Evolutionary conservation across 2,797 vertebrate genomes (phyloP).

Genomic region (Naso thynnoides): DNA sequence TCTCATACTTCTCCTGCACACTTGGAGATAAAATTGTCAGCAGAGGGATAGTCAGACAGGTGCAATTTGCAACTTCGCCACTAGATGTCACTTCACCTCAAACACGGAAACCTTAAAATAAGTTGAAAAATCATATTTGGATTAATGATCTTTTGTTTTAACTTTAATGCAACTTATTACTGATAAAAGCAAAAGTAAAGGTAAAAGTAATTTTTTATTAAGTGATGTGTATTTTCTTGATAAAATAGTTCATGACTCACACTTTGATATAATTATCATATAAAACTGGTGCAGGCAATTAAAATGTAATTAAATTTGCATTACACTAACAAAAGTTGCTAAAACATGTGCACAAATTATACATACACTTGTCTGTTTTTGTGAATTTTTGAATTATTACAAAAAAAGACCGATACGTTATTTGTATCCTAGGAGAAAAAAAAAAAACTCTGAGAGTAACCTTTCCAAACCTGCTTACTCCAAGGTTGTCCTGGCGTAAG

Average conservation of each 20-base stretch:
- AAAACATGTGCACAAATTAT: neutral
- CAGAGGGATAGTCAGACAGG: too few species aligned
- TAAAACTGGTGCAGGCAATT: too few species aligned
- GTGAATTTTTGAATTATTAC: neutral
- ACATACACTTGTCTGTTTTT: neutral
- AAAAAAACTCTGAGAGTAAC: slow-evolving; percentile 1
- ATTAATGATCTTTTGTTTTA: neutral
- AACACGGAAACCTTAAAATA: too few species aligned
- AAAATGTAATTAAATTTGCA: too few species aligned
- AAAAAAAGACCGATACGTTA: neutral
- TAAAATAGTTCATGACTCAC: neutral
- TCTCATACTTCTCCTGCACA: too few species aligned
- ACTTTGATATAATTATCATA: neutral
- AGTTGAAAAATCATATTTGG: neutral
- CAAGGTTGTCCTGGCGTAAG: slow-evolving; percentile 18
- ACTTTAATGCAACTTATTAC: neutral
- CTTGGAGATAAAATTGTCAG: too few species aligned
- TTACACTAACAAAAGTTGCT: neutral
- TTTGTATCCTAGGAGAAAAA: neutral
- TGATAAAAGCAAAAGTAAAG: neutral
- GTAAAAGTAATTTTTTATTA: neutral
- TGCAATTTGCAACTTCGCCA: too few species aligned
- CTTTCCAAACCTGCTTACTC: slow-evolving; percentile 24
- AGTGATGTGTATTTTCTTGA: neutral
- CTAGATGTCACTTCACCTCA: too few species aligned